These are phyloP conservation scores for Hoplostethus atlanticus DNA, from an alignment of 2,797 vertebrate genomes.

Conservation along the genomic window DNA sequence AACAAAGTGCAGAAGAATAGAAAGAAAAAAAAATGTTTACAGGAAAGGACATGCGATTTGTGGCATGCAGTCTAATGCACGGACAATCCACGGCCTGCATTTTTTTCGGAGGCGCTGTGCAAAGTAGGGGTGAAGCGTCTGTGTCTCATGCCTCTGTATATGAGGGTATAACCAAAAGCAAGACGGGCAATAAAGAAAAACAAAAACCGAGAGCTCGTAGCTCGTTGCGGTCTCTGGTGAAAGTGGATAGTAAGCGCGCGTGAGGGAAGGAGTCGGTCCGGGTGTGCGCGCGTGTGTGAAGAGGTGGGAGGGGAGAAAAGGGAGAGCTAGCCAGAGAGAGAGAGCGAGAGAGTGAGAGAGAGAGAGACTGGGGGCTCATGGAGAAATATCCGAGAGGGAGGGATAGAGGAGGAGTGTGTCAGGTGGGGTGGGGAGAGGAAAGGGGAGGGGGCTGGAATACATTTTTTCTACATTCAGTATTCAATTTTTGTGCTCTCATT, in stretches of 20 bases:
- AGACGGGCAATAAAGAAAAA: slow-evolving; percentile 59
- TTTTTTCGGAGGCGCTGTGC: slow-evolving; percentile 65
- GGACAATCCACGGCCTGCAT: slow-evolving; percentile 71
- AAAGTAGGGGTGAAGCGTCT: slow-evolving; percentile 52
- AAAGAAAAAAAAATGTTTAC: slow-evolving; percentile 48
- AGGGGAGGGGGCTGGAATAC: slow-evolving; percentile 76
- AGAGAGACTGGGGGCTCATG: slow-evolving; percentile 51
- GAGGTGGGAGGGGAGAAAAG: slow-evolving; percentile 85
- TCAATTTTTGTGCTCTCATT: slow-evolving; percentile 67
- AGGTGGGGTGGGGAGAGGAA: slow-evolving; percentile 63
- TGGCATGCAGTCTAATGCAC: slow-evolving; percentile 70
- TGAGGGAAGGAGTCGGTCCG: slow-evolving; percentile 78
- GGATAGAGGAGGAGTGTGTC: slow-evolving; percentile 83
- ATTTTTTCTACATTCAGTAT: slow-evolving; percentile 65
- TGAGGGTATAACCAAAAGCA: slow-evolving; percentile 58
- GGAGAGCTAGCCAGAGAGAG: slow-evolving; percentile 56
- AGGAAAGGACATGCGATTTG: slow-evolving; percentile 64
- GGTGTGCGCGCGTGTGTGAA: slow-evolving; percentile 70
- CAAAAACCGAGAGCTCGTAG: slow-evolving; percentile 39
- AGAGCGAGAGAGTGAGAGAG: slow-evolving; percentile 51
- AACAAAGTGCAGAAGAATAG: slow-evolving; percentile 49
- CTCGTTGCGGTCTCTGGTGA: slow-evolving; percentile 74
- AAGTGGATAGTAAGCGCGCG: slow-evolving; percentile 76
- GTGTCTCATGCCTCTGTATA: slow-evolving; percentile 48
- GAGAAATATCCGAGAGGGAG: slow-evolving; percentile 75